These are phyloP conservation scores for Neoscelio sp. DNA, from an alignment of 2,888 invertebrate genomes.

Conservation along the genomic window DNA sequence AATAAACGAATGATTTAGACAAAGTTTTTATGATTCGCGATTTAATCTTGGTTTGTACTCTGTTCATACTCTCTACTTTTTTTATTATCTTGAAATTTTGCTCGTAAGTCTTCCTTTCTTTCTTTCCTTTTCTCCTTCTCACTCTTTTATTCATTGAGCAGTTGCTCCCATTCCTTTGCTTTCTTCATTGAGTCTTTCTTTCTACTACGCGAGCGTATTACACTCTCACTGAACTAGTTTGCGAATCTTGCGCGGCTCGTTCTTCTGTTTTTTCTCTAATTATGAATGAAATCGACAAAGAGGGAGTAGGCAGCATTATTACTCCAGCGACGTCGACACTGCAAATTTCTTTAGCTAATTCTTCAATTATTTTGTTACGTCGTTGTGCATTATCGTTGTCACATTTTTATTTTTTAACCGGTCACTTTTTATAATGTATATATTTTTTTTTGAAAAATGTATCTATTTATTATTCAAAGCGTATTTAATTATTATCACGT, in stretches of 20 bases:
- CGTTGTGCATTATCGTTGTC: too few relatives aligned
- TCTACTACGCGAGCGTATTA: constrained; percentile 82
- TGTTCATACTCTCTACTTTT: constrained; percentile 63
- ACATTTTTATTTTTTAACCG: too few relatives aligned
- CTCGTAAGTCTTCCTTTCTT: constrained; percentile 64
- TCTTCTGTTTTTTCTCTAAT: constrained; percentile 82
- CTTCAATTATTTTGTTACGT: constrained; percentile 1
- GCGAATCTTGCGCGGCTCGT: constrained; percentile 70
- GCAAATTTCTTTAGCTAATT: constrained; percentile 51
- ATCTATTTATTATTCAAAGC: too few relatives aligned
- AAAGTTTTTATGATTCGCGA: constrained; percentile 82
- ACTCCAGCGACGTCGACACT: constrained; percentile 56
- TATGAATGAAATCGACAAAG: constrained; percentile 82
- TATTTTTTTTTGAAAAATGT: not conserved
- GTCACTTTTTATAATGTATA: not conserved
- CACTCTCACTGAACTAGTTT: constrained; percentile 69
- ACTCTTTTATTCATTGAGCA: constrained; percentile 82
- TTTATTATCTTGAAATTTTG: constrained; percentile 67
- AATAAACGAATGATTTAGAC: constrained; percentile 82
- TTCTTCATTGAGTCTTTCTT: constrained; percentile 84
- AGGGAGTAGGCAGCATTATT: constrained; percentile 59
- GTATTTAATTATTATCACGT: too few relatives aligned
- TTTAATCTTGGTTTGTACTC: constrained; percentile 71
- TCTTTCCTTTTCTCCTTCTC: constrained; percentile 67
- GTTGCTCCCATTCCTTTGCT: constrained; percentile 72